Base-by-base conservation (phyloP, 2,113 vertebrate species). In the Siniperca knerii region DNA sequence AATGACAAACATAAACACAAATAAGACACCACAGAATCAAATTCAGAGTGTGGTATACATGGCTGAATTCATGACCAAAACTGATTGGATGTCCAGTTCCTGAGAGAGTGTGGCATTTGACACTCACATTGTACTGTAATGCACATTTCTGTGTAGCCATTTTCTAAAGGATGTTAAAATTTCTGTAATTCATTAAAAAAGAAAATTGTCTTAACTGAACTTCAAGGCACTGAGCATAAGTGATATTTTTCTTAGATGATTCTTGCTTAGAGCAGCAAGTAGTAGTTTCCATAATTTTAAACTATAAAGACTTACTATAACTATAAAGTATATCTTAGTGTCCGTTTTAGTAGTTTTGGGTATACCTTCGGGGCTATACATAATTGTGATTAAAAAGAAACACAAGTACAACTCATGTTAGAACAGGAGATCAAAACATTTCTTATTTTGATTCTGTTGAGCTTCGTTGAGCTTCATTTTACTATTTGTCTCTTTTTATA, bases 21-120 rank as follows among this genome's bases (percentile, higher is more conserved):
- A 82, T 69, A 69, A 74, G 60, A 86, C 74, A 25, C 25, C 12
- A 15, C 50, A 25, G 37, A 58, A 81, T 67, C 33, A 35, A 67
- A 52, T 54, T 72, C 44, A 70, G 66, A 18, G 54, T 15, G 54
- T 23, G 64, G 46, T 35, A 8, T 8, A 74, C 62, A 37, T 29
- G 21, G 15, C 29, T 40, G 40, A 68, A 33, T 68, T 44, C 12
- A 10, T 65, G 50, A 70, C 48, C 40, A 10, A 44, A 37, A 46
- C 8, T 21, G 37, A 78, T 44, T 44, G 11, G 46, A 6, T 37
- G 18, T 54, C 46, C 60, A 33, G 6, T 6, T 71, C 23, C 12
- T 9, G 15, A 42, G 46, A 71, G 16, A n/a, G 1, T 11, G 1
- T 33, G 33, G n/a, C 6, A 37, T 70, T 40, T 50, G 13, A 20